Evolutionary conservation across 2,113 vertebrate genomes (phyloP), one percentile per base, ranked within the genome.

Genomic region (Bagarius yarrelli): DNA sequence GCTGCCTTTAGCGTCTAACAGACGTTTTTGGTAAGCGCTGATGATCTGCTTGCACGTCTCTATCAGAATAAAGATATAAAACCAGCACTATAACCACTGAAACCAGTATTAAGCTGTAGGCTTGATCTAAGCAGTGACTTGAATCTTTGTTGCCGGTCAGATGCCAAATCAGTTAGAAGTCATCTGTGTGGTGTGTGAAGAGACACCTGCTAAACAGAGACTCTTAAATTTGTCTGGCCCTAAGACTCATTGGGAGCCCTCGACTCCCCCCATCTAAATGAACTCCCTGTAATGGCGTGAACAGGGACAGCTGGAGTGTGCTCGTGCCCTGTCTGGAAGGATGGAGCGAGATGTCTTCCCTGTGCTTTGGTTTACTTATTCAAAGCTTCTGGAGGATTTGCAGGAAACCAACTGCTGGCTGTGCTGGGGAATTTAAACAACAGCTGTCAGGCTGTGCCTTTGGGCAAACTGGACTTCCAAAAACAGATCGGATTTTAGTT

Each of bases 181-280:
- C 32, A 34, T 8, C 9, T 87, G 78, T 86, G 78, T 87, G 86
- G 86, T 90, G 87, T 89, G 88, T 80, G 81, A 32, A 52, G 81
- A 84, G 85, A 77, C 87, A 87, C 89, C 89, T 90, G 87, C 88
- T 86, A 83, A 66, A 11, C 50, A 66, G 80, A 84, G 75, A 78
- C 64, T 76, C 80, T 83, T 87, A 87, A 85, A 84, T 86, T 36
- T 44, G 21, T n/a, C 87, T 83, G 64, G 87, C 79, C 67, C 14
- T 23, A 67, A 69, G 79, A 84, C 82, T 66, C 60, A 85, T 85
- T 90, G 84, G 77, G 76, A 36, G 60, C 47, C 55, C 82, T 75
- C 85, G 90, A 86, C 88, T 57, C 81, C 66, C 18, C 59, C 18
- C 56, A 47, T 84, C 86, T 87, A 76, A 88, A 78, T 76, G 47